These are phyloP conservation scores for Yponomeuta plumbellus DNA, from an alignment of 2,888 invertebrate species.

Conservation along the genomic window DNA sequence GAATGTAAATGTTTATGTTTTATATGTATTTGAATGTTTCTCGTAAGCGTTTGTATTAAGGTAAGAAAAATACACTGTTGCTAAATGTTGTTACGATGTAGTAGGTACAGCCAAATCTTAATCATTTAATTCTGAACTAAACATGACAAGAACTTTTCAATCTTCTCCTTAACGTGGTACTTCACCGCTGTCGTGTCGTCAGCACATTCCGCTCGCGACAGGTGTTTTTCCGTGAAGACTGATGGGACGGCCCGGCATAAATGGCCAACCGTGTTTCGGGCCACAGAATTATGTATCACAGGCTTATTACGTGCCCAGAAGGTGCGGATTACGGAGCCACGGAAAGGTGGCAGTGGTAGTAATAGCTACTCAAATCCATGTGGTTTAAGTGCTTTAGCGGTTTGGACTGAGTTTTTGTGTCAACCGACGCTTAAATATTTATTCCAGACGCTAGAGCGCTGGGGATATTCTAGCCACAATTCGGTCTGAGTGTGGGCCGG, in stretches of 20 bases:
- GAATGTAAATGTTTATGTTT: too few relatives aligned
- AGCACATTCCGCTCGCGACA: constrained; percentile 28
- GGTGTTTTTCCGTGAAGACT: constrained; percentile 34
- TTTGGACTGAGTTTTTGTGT: not conserved
- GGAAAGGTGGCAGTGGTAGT: not conserved
- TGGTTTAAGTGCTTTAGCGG: not conserved
- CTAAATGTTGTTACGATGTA: too few relatives aligned
- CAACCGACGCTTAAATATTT: too few relatives aligned
- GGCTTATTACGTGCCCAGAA: constrained; percentile 21
- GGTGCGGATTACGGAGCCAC: constrained; percentile 20
- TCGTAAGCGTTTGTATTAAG: too few relatives aligned
- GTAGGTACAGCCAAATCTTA: too few relatives aligned
- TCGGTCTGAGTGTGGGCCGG: too few relatives aligned
- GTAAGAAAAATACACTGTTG: too few relatives aligned
- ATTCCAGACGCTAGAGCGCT: too few relatives aligned
- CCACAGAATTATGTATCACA: constrained; percentile 41
- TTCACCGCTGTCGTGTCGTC: constrained; percentile 7
- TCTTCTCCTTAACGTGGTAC: constrained; percentile 16
- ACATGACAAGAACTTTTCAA: constrained; percentile 10
- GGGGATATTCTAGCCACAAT: too few relatives aligned
- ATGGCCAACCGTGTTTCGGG: constrained; percentile 25
- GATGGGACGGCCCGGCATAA: constrained; percentile 31
- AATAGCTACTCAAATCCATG: not conserved
- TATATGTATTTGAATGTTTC: too few relatives aligned
- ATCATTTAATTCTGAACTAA: not conserved